These are phyloP conservation scores for Troglohyphantes excavatus DNA, from an alignment of 2,888 invertebrate species.

Conservation along the genomic window DNA sequence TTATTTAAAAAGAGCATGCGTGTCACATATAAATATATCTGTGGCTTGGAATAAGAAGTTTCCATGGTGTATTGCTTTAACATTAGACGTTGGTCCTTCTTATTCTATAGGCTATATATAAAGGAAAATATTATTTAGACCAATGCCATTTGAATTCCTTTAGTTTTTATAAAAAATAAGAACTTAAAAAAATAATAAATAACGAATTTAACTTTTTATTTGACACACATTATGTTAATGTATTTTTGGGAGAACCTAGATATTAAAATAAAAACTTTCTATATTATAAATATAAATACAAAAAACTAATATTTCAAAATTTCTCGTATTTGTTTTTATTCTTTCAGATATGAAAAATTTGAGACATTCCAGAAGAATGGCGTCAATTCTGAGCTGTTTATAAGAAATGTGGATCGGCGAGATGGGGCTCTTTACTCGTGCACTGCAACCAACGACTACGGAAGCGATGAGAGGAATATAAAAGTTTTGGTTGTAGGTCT, in stretches of 20 bases:
- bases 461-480: conserved; percentile 80
- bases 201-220: neutral
- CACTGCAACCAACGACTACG: conserved; percentile 79
- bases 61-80: no score
- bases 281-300: neutral
- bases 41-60: no score
- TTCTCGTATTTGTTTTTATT: neutral
- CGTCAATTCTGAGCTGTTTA: conserved; percentile 79
- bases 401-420: conserved; percentile 79
- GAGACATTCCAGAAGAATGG: conserved; percentile 79
- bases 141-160: no score
- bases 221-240: neutral
- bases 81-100: no score
- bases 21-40: no score
- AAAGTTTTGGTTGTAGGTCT: conserved; percentile 80
- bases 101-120: no score
- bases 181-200: no score
- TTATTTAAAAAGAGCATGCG: no score
- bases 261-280: neutral
- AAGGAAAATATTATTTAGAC: no score
- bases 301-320: neutral
- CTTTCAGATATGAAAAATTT: conserved; percentile 79
- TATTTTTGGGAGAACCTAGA: no score
- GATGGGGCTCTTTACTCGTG: conserved; percentile 80
- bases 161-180: no score